Conservation (phyloP, 2,888 invertebrate genomes). For the Cheilosia vulpina region DNA sequence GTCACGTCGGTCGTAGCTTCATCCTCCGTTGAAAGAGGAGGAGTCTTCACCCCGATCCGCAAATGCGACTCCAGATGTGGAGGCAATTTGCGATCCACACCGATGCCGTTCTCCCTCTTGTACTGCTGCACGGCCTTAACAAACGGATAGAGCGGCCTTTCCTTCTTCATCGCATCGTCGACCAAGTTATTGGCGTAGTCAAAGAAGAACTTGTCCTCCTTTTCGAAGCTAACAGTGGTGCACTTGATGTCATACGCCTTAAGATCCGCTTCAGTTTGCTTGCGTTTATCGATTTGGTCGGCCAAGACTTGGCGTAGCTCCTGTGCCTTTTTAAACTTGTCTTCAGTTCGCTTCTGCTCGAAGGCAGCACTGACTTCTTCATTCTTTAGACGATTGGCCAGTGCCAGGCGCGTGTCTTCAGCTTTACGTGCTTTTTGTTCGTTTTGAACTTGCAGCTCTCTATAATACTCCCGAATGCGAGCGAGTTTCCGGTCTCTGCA, state of each 20-base stretch:
- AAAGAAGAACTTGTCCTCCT: slow-evolving; percentile 80
- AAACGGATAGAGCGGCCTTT: slow-evolving; percentile 80
- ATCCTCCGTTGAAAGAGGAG: not conserved
- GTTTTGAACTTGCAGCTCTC: slow-evolving; percentile 78
- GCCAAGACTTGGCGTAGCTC: slow-evolving; percentile 47
- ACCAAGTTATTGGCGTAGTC: slow-evolving; percentile 79
- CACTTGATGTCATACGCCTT: slow-evolving; percentile 75
- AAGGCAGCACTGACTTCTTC: slow-evolving; percentile 77
- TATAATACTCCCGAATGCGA: slow-evolving; percentile 79
- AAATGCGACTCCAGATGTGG: slow-evolving; percentile 79
- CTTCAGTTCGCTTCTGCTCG: slow-evolving; percentile 77
- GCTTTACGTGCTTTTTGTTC: slow-evolving; percentile 74
- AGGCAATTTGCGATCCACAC: slow-evolving; percentile 77
- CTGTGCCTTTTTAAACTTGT: slow-evolving; percentile 76
- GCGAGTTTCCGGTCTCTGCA: slow-evolving; percentile 78
- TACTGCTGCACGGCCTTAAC: slow-evolving; percentile 79
- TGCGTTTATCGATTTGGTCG: slow-evolving; percentile 77
- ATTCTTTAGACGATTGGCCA: slow-evolving; percentile 80
- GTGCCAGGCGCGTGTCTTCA: slow-evolving; percentile 77
- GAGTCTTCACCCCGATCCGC: slow-evolving; percentile 77
- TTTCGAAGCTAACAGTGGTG: slow-evolving; percentile 73
- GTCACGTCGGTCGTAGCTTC: not conserved
- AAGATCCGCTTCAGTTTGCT: slow-evolving; percentile 71
- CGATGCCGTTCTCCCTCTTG: slow-evolving; percentile 79
- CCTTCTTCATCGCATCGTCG: slow-evolving; percentile 78